phyloP scores from a whole-genome alignment of 2,797 vertebrate genomes.

The Phoebastria nigripes region DNA sequence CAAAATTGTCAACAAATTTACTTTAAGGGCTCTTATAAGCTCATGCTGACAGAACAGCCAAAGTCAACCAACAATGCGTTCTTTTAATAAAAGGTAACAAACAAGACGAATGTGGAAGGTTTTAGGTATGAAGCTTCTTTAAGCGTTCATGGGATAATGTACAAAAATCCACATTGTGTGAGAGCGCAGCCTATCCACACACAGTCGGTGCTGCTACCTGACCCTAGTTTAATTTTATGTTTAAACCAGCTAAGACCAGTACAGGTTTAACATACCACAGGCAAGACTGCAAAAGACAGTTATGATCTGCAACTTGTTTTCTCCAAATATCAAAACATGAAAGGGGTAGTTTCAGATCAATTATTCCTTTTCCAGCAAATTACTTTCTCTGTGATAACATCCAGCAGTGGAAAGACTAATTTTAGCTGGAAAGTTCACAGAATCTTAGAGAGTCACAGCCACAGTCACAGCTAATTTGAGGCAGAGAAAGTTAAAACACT shows the following conservation, averaged over 20 bases:
- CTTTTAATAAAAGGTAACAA: background rate
- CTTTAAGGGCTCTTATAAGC: background rate
- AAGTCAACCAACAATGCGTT: background rate
- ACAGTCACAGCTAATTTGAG: slow-evolving; percentile 24
- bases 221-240: background rate
- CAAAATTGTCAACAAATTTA: background rate
- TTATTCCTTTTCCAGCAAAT: slow-evolving; percentile 22
- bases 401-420: slow-evolving; percentile 9
- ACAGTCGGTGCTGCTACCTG: background rate
- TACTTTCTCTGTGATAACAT: slow-evolving; percentile 25
- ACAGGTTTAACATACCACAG: background rate
- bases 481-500: slow-evolving; percentile 23
- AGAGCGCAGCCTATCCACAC: background rate
- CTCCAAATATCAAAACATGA: background rate
- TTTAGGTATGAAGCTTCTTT: background rate
- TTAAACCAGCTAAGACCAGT: background rate
- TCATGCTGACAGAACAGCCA: background rate
- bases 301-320: background rate
- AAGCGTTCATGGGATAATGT: background rate
- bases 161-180: fast-evolving
- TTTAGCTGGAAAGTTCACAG: slow-evolving; percentile 38
- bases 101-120: background rate
- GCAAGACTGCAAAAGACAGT: background rate
- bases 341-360: background rate
- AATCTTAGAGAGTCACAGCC: background rate